These are phyloP conservation scores for Caenorhabditis angaria DNA, from an alignment of 2,888 invertebrate genomes.

Conservation along the genomic window DNA sequence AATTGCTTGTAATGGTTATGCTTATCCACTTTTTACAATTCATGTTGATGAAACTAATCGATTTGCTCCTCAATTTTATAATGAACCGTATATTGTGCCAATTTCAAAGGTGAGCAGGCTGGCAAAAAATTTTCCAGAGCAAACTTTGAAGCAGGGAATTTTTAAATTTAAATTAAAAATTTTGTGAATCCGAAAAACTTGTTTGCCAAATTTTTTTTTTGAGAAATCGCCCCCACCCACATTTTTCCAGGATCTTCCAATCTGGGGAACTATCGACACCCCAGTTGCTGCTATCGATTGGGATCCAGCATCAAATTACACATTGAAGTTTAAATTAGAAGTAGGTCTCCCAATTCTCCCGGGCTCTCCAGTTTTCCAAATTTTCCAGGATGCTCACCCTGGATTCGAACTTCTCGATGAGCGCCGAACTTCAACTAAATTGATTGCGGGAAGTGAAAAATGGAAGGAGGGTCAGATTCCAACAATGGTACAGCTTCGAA, in stretches of 20 bases:
- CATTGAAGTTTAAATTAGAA: constrained; percentile 56
- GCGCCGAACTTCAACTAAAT: constrained; percentile 9
- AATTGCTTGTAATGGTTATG: constrained; percentile 63
- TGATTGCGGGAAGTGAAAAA: constrained; percentile 33
- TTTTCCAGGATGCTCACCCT: constrained; percentile 28
- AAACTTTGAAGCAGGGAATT: no score
- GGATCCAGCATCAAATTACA: constrained; percentile 61
- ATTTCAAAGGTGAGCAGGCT: constrained; percentile 36
- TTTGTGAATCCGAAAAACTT: no score
- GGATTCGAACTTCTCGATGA: constrained; percentile 44
- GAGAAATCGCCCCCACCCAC: no score
- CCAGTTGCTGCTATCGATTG: constrained; percentile 66
- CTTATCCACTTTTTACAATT: constrained; percentile 66
- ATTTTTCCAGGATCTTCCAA: constrained; percentile 32
- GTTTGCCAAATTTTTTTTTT: no score
- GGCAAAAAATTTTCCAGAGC: no score
- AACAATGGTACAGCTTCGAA: constrained; percentile 18
- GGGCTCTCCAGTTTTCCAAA: background rate
- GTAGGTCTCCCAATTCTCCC: constrained; percentile 20
- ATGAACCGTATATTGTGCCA: constrained; percentile 60
- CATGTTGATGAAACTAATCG: constrained; percentile 60
- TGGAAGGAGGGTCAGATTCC: constrained; percentile 42
- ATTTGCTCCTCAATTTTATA: constrained; percentile 62
- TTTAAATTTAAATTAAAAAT: no score
- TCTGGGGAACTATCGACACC: constrained; percentile 58